Evolutionary conservation across 2,888 invertebrate species (phyloP).

Genomic region (Nowickia ferox): DNA sequence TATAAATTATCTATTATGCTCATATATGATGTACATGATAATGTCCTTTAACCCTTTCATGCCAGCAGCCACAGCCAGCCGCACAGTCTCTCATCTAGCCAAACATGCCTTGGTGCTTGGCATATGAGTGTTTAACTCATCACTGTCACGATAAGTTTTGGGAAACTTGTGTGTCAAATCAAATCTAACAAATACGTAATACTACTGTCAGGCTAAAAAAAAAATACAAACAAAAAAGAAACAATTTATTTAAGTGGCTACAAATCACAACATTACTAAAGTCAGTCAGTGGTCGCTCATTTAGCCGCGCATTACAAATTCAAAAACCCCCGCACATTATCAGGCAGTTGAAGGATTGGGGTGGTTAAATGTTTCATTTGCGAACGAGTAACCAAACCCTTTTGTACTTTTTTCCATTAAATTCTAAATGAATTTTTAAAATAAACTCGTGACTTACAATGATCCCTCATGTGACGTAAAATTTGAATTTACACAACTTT

Average conservation of each 20-base stretch:
- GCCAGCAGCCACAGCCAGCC: background rate
- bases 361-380: constrained; percentile 46
- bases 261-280: constrained; percentile 55
- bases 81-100: background rate
- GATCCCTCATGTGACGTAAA: background rate
- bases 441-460: background rate
- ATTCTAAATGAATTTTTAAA: constrained; percentile 58
- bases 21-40: constrained; percentile 50
- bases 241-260: constrained; percentile 66
- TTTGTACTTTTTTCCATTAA: constrained; percentile 18
- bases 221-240: constrained; percentile 61
- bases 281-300: constrained; percentile 76
- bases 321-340: constrained; percentile 72
- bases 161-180: constrained; percentile 48
- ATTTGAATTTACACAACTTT: constrained; percentile 9
- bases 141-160: constrained; percentile 58
- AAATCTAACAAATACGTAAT: constrained; percentile 51
- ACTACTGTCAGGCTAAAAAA: constrained; percentile 49
- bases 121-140: constrained; percentile 61
- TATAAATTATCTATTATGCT: constrained; percentile 81
- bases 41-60: constrained; percentile 63
- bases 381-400: constrained; percentile 20
- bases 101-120: constrained; percentile 56
- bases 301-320: constrained; percentile 81
- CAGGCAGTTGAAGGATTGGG: constrained; percentile 37